phyloP scores from a whole-genome alignment of 2,888 invertebrate genomes.

The Drosophila stalkeri region DNA sequence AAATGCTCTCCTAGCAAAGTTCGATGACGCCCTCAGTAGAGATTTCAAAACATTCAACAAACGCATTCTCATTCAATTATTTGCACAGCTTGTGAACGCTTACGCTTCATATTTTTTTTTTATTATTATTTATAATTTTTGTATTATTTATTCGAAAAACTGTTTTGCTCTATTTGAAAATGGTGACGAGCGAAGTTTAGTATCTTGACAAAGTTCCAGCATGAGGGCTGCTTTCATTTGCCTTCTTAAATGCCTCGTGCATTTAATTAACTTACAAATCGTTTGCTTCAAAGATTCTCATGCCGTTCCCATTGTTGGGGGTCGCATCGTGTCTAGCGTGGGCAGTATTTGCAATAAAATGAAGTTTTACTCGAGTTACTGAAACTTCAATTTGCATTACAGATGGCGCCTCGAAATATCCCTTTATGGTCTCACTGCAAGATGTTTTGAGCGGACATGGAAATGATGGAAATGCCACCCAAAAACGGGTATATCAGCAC shows the following conservation, averaged over 20 bases:
- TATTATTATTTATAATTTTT: slow-evolving; percentile 44
- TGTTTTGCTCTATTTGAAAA: slow-evolving; percentile 48
- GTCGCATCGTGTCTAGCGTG: slow-evolving; percentile 64
- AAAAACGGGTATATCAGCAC: slow-evolving; percentile 64
- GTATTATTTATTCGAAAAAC: slow-evolving; percentile 47
- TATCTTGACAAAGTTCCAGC: slow-evolving; percentile 52
- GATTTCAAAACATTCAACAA: slow-evolving; percentile 73
- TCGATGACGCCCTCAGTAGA: slow-evolving; percentile 55
- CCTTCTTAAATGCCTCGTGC: slow-evolving; percentile 21
- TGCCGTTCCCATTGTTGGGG: slow-evolving; percentile 80
- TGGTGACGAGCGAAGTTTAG: slow-evolving; percentile 55
- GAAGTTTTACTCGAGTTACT: slow-evolving; percentile 6
- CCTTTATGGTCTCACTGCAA: slow-evolving; percentile 83
- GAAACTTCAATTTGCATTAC: slow-evolving; percentile 19
- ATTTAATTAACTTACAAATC: slow-evolving; percentile 14
- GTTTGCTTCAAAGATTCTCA: slow-evolving; percentile 15
- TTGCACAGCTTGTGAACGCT: slow-evolving; percentile 77
- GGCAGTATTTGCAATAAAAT: slow-evolving; percentile 55
- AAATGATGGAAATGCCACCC: slow-evolving; percentile 18
- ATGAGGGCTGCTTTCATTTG: slow-evolving; percentile 52
- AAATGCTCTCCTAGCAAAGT: slow-evolving; percentile 6
- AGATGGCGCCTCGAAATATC: slow-evolving; percentile 72
- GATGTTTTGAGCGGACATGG: slow-evolving; percentile 43
- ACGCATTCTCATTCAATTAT: slow-evolving; percentile 58
- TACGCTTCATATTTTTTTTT: slow-evolving; percentile 48